A percentile compares a stretch with the other conserved stretches of the same genome.
These are phyloP conservation scores for Glyphotaelius pellucidus DNA, from an alignment of 2,888 invertebrate species.

Conservation along the genomic window DNA sequence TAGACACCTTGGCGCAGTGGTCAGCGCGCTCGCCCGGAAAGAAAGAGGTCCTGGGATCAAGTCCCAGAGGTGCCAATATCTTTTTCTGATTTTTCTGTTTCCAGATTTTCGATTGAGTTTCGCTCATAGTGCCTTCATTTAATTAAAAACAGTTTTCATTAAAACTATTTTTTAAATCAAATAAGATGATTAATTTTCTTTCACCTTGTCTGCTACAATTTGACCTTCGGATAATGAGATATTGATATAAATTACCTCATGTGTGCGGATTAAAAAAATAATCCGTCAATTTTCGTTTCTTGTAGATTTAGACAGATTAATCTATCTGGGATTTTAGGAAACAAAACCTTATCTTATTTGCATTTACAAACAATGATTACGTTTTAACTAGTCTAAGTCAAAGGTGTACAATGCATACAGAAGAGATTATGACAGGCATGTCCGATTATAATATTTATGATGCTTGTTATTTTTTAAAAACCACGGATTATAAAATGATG, in stretches of 20 bases:
- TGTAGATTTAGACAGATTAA: neutral
- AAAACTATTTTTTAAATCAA: neutral
- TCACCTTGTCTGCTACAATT: neutral
- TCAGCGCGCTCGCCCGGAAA: no score
- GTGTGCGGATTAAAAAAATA: neutral
- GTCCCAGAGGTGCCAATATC: no score
- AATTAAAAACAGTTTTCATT: no score
- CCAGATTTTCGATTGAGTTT: no score
- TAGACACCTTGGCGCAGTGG: no score
- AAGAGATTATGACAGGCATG: neutral
- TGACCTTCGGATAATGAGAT: neutral
- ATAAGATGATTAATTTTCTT: neutral
- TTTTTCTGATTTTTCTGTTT: no score
- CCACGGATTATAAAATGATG: neutral
- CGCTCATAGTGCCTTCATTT: no score
- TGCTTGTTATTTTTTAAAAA: neutral
- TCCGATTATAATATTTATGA: neutral
- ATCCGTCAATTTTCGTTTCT: neutral
- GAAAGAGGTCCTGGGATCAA: no score
- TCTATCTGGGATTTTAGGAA: neutral
- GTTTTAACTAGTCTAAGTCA: neutral
- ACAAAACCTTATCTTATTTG: constrained; percentile 2
- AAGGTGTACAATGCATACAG: neutral
- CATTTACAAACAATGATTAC: neutral
- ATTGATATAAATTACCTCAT: neutral